Evolutionary conservation across 2,888 invertebrate genomes (phyloP).

Genomic region (Gymnosoma rotundatum): DNA sequence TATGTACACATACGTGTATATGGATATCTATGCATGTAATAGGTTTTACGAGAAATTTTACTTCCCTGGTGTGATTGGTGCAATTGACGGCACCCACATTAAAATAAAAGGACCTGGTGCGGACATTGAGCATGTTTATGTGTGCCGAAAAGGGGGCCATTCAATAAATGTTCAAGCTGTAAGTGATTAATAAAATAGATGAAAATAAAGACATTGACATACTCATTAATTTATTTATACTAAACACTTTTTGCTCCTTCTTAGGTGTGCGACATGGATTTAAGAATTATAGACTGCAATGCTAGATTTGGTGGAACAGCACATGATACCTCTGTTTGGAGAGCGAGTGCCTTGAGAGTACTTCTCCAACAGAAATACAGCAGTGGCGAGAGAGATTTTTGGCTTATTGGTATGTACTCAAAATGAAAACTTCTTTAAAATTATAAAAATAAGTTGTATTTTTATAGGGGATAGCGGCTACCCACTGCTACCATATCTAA

Average conservation of each 20-base stretch:
- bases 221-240: too few species aligned
- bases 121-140: slow-evolving; percentile 25
- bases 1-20: too few species aligned
- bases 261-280: background rate
- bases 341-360: slow-evolving; percentile 27
- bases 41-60: slow-evolving; percentile 8
- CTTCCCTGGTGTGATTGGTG: slow-evolving; percentile 29
- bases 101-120: slow-evolving; percentile 41
- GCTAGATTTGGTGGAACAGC: background rate
- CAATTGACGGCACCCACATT: slow-evolving; percentile 15
- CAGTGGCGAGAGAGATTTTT: slow-evolving; percentile 20
- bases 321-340: slow-evolving; percentile 19
- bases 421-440: background rate
- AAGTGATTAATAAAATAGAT: background rate
- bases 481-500: background rate
- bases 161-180: slow-evolving; percentile 27
- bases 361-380: slow-evolving; percentile 21
- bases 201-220: too few species aligned
- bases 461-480: slow-evolving; percentile 8
- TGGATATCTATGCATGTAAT: too few species aligned
- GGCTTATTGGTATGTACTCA: slow-evolving; percentile 18
- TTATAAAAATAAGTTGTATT: background rate
- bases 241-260: background rate
- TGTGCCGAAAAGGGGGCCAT: slow-evolving; percentile 30
- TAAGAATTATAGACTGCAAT: background rate